Conservation (phyloP, 1,140 invertebrate species). For the Nephotettix cincticeps region DNA sequence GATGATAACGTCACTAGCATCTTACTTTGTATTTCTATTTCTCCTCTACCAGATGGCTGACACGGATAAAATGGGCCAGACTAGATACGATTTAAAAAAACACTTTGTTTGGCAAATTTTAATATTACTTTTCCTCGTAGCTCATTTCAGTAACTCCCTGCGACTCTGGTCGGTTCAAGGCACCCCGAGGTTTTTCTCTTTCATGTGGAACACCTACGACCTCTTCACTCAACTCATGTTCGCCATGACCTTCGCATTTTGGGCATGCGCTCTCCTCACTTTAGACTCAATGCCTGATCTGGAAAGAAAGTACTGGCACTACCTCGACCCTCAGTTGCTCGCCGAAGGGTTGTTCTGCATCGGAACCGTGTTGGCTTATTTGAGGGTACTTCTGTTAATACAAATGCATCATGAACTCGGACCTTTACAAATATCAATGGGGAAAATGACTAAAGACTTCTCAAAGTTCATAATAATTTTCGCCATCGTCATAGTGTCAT, state of each 20-base stretch:
- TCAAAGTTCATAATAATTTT: slow-evolving; percentile 57
- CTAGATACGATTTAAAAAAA: slow-evolving; percentile 26
- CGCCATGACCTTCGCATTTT: slow-evolving; percentile 52
- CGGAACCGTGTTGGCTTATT: slow-evolving; percentile 69
- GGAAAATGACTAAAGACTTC: slow-evolving; percentile 59
- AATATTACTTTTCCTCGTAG: slow-evolving; percentile 46
- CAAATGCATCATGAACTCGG: slow-evolving; percentile 59
- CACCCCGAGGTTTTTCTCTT: slow-evolving; percentile 50
- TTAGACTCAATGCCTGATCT: slow-evolving; percentile 49
- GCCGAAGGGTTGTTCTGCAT: slow-evolving; percentile 70
- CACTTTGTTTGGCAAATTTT: neutral
- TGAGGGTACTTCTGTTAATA: slow-evolving; percentile 56
- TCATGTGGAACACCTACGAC: slow-evolving; percentile 52
- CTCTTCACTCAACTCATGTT: slow-evolving; percentile 50
- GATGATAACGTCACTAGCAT: slow-evolving; percentile 58
- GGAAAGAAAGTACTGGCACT: slow-evolving; percentile 67
- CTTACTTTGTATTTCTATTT: slow-evolving; percentile 62
- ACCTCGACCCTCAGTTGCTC: slow-evolving; percentile 66
- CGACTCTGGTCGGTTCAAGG: slow-evolving; percentile 54
- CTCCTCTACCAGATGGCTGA: slow-evolving; percentile 59
- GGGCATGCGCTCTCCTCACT: slow-evolving; percentile 49
- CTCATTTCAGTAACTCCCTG: slow-evolving; percentile 19
- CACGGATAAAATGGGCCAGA: slow-evolving; percentile 53
- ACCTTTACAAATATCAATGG: slow-evolving; percentile 59
- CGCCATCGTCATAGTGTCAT: slow-evolving; percentile 54